A percentile compares a stretch with the other conserved stretches of the same genome.
phyloP scores from a whole-genome alignment of 37 sponge, comb jelly and placozoan genomes.

The Crambe crambe region DNA sequence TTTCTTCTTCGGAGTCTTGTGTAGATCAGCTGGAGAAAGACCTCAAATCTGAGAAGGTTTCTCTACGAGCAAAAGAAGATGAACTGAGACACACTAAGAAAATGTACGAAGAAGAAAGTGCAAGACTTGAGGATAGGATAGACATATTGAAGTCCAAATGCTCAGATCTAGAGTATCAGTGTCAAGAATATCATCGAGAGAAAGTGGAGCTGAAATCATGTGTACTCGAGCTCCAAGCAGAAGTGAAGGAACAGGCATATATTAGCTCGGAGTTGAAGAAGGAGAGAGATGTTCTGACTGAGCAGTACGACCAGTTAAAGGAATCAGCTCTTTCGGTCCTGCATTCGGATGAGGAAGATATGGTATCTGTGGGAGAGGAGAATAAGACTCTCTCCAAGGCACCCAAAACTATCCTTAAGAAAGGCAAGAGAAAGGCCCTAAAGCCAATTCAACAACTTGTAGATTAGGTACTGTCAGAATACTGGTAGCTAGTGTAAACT shows the following conservation, averaged over 20 bases:
- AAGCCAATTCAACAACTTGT: background rate
- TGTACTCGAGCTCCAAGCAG: background rate
- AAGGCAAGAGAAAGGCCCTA: background rate
- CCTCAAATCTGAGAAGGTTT: slow-evolving; percentile 1
- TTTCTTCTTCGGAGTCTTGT: background rate
- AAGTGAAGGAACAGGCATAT: slow-evolving; percentile 6
- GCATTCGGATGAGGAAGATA: slow-evolving; percentile 12
- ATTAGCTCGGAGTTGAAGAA: slow-evolving; percentile 17
- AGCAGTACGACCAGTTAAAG: slow-evolving; percentile 38
- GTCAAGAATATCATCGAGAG: slow-evolving; percentile 3
- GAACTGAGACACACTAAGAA: slow-evolving; percentile 25
- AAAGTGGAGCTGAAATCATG: slow-evolving; percentile 5
- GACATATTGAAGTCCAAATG: slow-evolving; percentile 15
- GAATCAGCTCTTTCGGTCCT: slow-evolving; percentile 26
- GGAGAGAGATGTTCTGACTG: slow-evolving; percentile 17
- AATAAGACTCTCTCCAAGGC: background rate
- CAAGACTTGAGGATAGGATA: background rate
- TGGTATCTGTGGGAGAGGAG: background rate
- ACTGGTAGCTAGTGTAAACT: background rate
- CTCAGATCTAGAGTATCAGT: background rate
- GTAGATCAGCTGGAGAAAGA: slow-evolving; percentile 7
- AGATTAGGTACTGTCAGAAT: background rate
- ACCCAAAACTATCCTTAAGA: slow-evolving; percentile 1
- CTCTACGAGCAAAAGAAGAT: slow-evolving; percentile 13
- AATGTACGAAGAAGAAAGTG: background rate